Conservation (phyloP, 2,113 vertebrate species). For the Spilogale gracilis region DNA sequence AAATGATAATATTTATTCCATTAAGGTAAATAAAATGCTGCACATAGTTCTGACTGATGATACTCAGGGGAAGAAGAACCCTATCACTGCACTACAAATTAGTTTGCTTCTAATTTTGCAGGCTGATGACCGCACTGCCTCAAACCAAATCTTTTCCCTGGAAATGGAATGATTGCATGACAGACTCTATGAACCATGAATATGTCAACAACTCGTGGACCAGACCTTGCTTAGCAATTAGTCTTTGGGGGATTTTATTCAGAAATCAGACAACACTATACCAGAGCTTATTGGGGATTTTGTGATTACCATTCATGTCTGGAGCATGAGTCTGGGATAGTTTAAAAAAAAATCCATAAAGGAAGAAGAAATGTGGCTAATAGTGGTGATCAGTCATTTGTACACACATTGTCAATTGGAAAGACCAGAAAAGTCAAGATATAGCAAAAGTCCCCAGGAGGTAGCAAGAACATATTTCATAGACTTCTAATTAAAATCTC, state of each 20-base stretch:
- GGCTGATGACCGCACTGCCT: conserved; percentile 86
- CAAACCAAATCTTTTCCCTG: conserved; percentile 88
- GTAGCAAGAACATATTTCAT: conserved; percentile 44
- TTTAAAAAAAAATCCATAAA: conserved; percentile 21
- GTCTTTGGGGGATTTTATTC: conserved; percentile 82
- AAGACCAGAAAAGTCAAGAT: conserved; percentile 3
- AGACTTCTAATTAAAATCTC: not conserved
- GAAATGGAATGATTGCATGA: conserved; percentile 87
- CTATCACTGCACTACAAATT: conserved; percentile 86
- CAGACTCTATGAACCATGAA: conserved; percentile 86
- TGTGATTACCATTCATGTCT: conserved; percentile 74
- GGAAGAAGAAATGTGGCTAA: not conserved
- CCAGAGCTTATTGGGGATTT: conserved; percentile 72
- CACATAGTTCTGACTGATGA: conserved; percentile 82
- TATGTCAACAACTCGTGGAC: conserved; percentile 84
- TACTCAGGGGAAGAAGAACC: conserved; percentile 78
- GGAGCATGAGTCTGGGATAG: conserved; percentile 66
- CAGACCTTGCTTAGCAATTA: conserved; percentile 86
- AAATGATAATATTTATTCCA: conserved; percentile 86
- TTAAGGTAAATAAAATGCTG: conserved; percentile 85
- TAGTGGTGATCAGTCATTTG: not conserved
- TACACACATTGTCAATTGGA: not conserved
- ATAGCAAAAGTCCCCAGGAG: not conserved
- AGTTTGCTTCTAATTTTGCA: conserved; percentile 90
- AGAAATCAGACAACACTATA: conserved; percentile 83